Conservation (phyloP, 2,888 invertebrate genomes). For the Desoria tigrina region DNA sequence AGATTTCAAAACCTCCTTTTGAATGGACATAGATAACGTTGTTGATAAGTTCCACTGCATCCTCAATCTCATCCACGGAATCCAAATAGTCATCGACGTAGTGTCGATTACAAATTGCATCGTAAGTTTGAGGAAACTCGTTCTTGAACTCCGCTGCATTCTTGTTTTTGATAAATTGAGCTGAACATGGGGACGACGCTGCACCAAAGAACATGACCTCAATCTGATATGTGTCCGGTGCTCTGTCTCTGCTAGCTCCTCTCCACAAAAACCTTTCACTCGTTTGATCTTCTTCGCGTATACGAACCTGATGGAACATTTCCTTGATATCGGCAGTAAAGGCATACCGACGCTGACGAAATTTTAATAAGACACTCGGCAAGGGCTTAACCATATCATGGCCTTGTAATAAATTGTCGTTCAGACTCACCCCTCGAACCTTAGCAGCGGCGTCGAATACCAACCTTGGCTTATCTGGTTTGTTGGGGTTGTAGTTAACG, state of each 20-base stretch:
- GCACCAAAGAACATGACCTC: slow-evolving; percentile 19
- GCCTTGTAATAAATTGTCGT: slow-evolving; percentile 36
- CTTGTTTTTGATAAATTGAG: slow-evolving; percentile 2
- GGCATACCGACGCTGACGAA: too few species aligned
- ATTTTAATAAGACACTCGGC: slow-evolving; percentile 13
- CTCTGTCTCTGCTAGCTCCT: background rate
- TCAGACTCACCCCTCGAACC: slow-evolving; percentile 27
- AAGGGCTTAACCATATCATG: slow-evolving; percentile 23
- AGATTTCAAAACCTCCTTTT: slow-evolving; percentile 24
- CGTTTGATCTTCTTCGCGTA: background rate
- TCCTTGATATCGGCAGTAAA: too few species aligned
- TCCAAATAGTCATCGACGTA: slow-evolving; percentile 18
- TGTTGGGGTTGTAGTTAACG: slow-evolving; percentile 37
- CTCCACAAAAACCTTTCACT: slow-evolving; percentile 19
- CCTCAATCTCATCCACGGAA: background rate
- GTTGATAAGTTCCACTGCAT: slow-evolving; percentile 17
- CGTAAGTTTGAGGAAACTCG: background rate
- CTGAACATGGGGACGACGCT: background rate
- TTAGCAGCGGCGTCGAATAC: too few species aligned
- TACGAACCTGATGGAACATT: slow-evolving; percentile 3
- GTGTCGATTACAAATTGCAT: background rate
- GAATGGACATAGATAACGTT: slow-evolving; percentile 13
- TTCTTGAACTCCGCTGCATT: background rate
- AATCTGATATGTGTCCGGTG: slow-evolving; percentile 1
- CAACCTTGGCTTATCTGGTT: slow-evolving; percentile 44